A percentile compares a stretch with the other conserved stretches of the same genome.
Conservation (phyloP, 2,113 vertebrate genomes). For the Hirundichthys speculiger region DNA sequence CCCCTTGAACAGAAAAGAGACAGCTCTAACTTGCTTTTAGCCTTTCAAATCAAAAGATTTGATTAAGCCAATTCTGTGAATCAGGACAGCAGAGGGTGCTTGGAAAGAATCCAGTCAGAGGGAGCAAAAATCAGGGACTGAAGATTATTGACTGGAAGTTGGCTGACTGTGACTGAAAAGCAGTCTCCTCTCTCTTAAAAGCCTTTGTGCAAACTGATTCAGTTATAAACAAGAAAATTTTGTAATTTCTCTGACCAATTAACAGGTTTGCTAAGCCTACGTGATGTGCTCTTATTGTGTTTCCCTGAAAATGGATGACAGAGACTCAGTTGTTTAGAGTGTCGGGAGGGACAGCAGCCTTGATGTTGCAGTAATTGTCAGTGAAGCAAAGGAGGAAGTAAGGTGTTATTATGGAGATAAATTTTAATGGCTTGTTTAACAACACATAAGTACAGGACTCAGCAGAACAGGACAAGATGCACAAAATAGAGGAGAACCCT, state of each 20-base stretch:
- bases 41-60: neutral
- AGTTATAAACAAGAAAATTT: neutral
- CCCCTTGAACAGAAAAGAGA: too few species aligned
- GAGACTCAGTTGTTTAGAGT: neutral
- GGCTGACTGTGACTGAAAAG: neutral
- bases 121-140: neutral
- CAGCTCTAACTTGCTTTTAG: neutral
- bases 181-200: too few species aligned
- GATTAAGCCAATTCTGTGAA: accelerated
- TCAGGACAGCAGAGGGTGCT: neutral
- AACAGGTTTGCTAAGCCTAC: neutral
- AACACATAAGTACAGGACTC: too few species aligned
- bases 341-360: neutral
- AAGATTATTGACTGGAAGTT: neutral
- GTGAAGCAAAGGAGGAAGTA: neutral
- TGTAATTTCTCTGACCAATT: neutral
- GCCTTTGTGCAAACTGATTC: neutral
- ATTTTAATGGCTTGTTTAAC: too few species aligned
- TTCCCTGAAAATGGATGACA: neutral
- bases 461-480: too few species aligned
- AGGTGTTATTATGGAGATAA: neutral
- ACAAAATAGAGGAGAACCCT: too few species aligned
- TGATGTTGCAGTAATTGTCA: neutral
- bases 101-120: neutral
- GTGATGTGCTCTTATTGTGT: neutral